Evolutionary conservation across 2,113 vertebrate genomes (phyloP).

Genomic region (Pholis gunnellus): DNA sequence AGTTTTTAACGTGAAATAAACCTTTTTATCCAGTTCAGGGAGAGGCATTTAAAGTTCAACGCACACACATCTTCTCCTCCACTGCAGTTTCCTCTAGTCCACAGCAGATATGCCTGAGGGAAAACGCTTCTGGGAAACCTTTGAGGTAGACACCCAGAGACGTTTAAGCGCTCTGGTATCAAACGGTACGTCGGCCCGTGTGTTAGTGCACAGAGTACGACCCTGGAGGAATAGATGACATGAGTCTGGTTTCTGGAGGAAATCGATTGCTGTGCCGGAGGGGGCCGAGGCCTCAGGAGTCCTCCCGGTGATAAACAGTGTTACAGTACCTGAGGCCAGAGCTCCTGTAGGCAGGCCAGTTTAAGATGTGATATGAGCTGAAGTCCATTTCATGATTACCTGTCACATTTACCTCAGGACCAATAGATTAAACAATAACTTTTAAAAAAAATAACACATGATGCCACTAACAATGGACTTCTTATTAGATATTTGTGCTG

Average conservation of each 20-base stretch:
- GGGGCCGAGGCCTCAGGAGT: no score
- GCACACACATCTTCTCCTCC: not conserved
- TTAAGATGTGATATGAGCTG: not conserved
- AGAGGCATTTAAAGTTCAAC: not conserved
- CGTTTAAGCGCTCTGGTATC: not conserved
- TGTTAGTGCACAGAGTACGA: not conserved
- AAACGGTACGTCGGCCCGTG: not conserved
- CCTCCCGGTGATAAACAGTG: not conserved
- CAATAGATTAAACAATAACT: not conserved
- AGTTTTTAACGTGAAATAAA: conserved; percentile 27
- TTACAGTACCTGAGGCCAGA: not conserved
- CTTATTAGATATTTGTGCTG: not conserved
- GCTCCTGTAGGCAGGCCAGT: no score
- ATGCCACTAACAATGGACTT: not conserved
- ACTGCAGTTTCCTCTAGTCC: not conserved
- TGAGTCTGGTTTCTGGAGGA: not conserved
- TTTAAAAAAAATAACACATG: not conserved
- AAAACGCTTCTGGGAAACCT: conserved; percentile 10
- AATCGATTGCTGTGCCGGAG: not conserved
- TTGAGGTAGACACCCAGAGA: not conserved
- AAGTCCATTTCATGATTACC: no score
- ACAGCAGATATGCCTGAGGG: not conserved
- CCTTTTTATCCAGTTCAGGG: conserved; percentile 21
- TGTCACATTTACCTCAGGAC: not conserved
- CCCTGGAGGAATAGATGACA: not conserved